Conservation (phyloP, 2,797 vertebrate genomes). For the Lacerta viridis region DNA sequence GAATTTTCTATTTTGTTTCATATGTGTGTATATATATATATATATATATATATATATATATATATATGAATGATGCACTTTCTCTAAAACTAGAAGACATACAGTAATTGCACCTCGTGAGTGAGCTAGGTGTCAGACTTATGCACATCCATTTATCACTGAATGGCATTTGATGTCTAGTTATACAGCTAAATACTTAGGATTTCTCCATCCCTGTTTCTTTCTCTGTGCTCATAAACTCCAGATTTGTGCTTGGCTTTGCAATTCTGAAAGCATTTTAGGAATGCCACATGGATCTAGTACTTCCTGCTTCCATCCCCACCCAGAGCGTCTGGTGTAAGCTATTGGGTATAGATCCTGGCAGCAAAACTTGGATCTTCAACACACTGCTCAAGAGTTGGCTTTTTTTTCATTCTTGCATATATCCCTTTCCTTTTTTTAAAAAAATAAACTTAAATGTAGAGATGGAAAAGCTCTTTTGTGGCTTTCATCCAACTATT, state of each 20-base stretch:
- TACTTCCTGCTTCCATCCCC: slow-evolving; percentile 33
- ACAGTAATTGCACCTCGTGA: background rate
- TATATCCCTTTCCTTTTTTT: background rate
- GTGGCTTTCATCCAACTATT: background rate
- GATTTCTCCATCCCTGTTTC: background rate
- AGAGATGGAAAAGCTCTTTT: background rate
- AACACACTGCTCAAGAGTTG: background rate
- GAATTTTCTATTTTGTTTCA: too few relatives aligned
- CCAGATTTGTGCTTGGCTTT: slow-evolving; percentile 24
- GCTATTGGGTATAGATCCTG: background rate
- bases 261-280: slow-evolving; percentile 41
- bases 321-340: background rate
- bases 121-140: background rate
- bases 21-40: too few relatives aligned
- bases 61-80: background rate
- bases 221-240: slow-evolving; percentile 14
- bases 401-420: background rate
- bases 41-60: background rate
- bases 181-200: background rate
- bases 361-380: background rate
- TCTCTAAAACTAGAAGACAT: background rate
- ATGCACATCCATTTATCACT: background rate
- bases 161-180: background rate
- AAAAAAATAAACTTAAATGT: background rate
- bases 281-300: slow-evolving; percentile 19